Evolutionary conservation across 2,113 vertebrate genomes (phyloP).

Genomic region (Ibidorhyncha struthersii): DNA sequence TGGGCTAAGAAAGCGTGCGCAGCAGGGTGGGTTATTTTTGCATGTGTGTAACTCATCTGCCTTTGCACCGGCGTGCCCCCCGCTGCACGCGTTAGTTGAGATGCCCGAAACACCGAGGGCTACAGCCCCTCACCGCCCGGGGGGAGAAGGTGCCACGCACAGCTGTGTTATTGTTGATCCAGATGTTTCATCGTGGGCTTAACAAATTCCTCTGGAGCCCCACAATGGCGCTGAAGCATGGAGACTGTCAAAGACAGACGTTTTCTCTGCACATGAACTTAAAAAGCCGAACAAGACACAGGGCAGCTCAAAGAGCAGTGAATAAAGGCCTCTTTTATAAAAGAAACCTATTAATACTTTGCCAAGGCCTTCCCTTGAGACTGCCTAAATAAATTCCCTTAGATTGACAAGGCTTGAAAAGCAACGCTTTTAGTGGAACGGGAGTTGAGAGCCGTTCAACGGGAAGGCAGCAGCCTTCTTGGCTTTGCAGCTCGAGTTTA

Average conservation of each 20-base stretch:
- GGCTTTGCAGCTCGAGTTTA: background rate
- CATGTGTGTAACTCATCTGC: background rate
- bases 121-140: rapidly evolving
- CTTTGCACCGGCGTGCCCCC: background rate
- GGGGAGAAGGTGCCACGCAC: background rate
- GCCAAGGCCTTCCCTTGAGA: conserved; percentile 29
- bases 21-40: background rate
- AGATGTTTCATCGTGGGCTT: background rate
- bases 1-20: background rate
- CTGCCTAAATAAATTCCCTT: background rate
- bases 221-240: background rate
- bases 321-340: background rate
- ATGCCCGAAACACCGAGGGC: rapidly evolving
- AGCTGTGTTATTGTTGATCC: background rate
- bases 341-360: background rate
- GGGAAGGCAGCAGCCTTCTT: background rate
- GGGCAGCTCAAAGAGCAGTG: background rate
- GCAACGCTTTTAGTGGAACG: background rate
- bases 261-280: background rate
- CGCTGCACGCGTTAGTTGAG: background rate
- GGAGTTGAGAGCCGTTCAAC: background rate
- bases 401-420: background rate
- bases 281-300: background rate
- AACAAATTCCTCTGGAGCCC: background rate
- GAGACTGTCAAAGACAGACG: background rate